Conservation (phyloP, 1,140 invertebrate species). For the Macrobrachium nipponense region DNA sequence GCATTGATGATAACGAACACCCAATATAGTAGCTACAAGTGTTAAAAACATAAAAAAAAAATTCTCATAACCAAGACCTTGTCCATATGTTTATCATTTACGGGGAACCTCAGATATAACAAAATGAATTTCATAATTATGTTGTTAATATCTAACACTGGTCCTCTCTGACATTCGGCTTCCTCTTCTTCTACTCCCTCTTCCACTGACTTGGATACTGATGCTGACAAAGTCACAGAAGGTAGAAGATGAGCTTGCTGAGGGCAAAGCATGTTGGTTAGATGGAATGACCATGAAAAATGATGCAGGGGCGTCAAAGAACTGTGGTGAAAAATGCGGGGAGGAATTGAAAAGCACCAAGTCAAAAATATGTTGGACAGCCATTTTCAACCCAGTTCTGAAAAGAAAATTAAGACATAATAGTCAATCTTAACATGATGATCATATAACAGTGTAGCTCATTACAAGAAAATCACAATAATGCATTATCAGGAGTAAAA, state of each 20-base stretch:
- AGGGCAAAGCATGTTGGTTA: conserved; percentile 24
- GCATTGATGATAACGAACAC: no score
- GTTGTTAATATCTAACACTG: no score
- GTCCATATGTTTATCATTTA: no score
- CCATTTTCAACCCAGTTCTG: conserved; percentile 48
- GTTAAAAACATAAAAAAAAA: no score
- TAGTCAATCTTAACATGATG: background rate
- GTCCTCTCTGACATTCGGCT: background rate
- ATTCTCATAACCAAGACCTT: no score
- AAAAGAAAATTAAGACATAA: background rate
- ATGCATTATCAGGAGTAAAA: background rate
- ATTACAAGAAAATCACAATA: background rate
- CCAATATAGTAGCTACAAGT: no score
- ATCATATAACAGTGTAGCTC: background rate
- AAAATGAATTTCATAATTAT: no score
- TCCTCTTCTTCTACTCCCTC: conserved; percentile 7
- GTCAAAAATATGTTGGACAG: conserved; percentile 23
- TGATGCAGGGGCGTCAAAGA: conserved; percentile 32
- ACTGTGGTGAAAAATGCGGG: conserved; percentile 39
- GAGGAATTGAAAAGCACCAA: conserved; percentile 46
- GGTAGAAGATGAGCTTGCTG: background rate
- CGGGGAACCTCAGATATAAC: no score
- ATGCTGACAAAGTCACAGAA: background rate
- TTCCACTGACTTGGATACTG: background rate
- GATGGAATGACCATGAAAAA: conserved; percentile 34